These are phyloP conservation scores for Drosophila biarmipes DNA, from an alignment of 1,140 invertebrate genomes.

Conservation along the genomic window DNA sequence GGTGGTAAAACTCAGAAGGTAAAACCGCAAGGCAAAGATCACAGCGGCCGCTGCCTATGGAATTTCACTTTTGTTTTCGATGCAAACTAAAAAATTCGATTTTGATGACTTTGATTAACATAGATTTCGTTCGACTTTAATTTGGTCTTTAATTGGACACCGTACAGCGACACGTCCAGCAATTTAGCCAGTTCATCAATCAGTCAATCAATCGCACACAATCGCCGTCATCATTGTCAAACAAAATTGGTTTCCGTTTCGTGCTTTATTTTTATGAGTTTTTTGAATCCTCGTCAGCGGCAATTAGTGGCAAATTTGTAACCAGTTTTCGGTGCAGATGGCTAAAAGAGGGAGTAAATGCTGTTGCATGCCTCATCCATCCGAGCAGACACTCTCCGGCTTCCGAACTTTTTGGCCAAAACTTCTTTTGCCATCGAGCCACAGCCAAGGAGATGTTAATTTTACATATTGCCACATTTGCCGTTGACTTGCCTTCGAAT, in stretches of 20 bases:
- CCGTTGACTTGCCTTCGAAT: conserved; percentile 40
- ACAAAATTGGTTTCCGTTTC: conserved; percentile 49
- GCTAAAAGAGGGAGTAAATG: conserved; percentile 12
- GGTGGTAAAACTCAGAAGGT: conserved; percentile 34
- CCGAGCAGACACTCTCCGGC: conserved; percentile 27
- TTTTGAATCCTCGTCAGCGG: conserved; percentile 40
- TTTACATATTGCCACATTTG: conserved; percentile 76
- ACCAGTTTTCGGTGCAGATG: conserved; percentile 27
- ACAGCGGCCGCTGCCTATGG: conserved; percentile 22
- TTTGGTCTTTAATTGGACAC: conserved; percentile 63
- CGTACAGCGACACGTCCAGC: conserved; percentile 26
- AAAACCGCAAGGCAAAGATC: conserved; percentile 51
- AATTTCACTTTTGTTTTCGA: conserved; percentile 66
- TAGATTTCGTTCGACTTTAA: conserved; percentile 54
- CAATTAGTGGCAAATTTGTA: conserved; percentile 70
- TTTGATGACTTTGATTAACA: conserved; percentile 67
- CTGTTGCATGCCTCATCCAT: conserved; percentile 29
- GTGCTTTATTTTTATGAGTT: conserved; percentile 48
- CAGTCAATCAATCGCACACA: conserved; percentile 52
- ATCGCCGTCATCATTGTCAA: conserved; percentile 52
- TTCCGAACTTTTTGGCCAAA: conserved; percentile 26
- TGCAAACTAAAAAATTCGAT: conserved; percentile 10
- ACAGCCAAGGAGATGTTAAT: conserved; percentile 53
- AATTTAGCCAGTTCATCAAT: conserved; percentile 67
- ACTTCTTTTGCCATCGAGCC: conserved; percentile 6